Percentiles rank a stretch among this genome's conserved stretches.
Conservation (phyloP, 1,140 invertebrate genomes). For the Drosophila sproati region DNA sequence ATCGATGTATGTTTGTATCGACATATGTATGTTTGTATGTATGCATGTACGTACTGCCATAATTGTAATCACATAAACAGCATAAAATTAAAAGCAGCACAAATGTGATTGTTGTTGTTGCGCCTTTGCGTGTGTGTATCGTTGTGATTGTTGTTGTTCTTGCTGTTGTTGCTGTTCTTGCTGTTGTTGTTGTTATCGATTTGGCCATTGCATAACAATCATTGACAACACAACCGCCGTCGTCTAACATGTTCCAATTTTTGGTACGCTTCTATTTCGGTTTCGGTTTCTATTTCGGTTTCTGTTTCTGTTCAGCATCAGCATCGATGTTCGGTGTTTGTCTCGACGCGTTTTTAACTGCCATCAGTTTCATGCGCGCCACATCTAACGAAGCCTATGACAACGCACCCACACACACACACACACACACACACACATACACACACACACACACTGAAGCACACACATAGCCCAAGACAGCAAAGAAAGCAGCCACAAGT, state of each 20-base stretch:
- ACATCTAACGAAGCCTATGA: conserved; percentile 48
- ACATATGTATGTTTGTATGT: background rate
- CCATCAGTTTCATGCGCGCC: conserved; percentile 31
- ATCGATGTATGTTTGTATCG: background rate
- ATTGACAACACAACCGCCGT: conserved; percentile 36
- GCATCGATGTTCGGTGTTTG: conserved; percentile 35
- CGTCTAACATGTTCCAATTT: conserved; percentile 30
- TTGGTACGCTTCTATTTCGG: conserved; percentile 5
- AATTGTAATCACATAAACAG: conserved; percentile 78
- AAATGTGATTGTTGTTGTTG: conserved; percentile 67
- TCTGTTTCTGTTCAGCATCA: conserved; percentile 18
- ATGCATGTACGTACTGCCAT: conserved; percentile 72
- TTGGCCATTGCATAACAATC: conserved; percentile 75
- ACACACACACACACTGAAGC: background rate
- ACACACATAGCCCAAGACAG: conserved; percentile 25
- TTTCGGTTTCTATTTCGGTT: background rate
- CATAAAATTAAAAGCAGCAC: conserved; percentile 72
- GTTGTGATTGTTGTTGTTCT: conserved; percentile 39
- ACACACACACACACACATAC: conserved; percentile 10
- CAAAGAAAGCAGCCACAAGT: conserved; percentile 63
- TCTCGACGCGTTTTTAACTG: conserved; percentile 66
- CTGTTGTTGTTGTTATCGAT: conserved; percentile 55
- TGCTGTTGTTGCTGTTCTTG: background rate
- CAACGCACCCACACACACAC: conserved; percentile 6
- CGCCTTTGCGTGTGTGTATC: conserved; percentile 59